phyloP scores from a whole-genome alignment of 35 echinoderm and acorn worm species.

The Lytechinus variegatus region DNA sequence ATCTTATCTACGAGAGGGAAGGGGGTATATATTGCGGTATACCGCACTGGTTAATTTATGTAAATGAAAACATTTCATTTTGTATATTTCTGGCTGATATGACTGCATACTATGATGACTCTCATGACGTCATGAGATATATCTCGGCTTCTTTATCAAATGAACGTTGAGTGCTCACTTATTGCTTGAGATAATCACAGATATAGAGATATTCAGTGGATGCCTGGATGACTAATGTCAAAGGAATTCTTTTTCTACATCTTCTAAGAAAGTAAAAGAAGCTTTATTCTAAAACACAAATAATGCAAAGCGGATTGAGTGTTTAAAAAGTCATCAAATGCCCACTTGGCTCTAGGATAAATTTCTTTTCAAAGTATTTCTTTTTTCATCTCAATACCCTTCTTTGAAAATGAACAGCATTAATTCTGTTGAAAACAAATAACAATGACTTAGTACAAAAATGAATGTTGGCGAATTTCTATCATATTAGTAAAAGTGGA shows the following conservation, averaged over 20 bases:
- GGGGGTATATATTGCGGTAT: neutral
- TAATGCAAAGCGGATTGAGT: neutral
- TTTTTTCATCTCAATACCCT: too few relatives aligned
- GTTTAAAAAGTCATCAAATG: too few relatives aligned
- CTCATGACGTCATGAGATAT: neutral
- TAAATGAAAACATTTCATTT: neutral
- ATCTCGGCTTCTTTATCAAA: neutral
- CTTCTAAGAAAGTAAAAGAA: neutral
- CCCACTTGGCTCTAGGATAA: too few relatives aligned
- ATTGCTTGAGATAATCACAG: neutral
- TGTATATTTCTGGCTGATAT: neutral
- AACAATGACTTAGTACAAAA: too few relatives aligned
- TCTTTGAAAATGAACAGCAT: too few relatives aligned
- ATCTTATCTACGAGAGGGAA: neutral
- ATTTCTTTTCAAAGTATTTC: too few relatives aligned
- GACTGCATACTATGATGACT: neutral
- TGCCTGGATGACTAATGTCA: neutral
- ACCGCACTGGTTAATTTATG: neutral
- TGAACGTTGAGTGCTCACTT: neutral
- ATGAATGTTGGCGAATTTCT: too few relatives aligned
- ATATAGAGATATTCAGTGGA: neutral
- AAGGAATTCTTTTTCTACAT: neutral
- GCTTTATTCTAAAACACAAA: neutral
- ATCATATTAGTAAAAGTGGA: too few relatives aligned
- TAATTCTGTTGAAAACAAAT: too few relatives aligned